These are phyloP conservation scores for Clytia hemisphaerica DNA, from an alignment of 30 jellyfish, hydroid and myxozoan species.

Conservation along the genomic window DNA sequence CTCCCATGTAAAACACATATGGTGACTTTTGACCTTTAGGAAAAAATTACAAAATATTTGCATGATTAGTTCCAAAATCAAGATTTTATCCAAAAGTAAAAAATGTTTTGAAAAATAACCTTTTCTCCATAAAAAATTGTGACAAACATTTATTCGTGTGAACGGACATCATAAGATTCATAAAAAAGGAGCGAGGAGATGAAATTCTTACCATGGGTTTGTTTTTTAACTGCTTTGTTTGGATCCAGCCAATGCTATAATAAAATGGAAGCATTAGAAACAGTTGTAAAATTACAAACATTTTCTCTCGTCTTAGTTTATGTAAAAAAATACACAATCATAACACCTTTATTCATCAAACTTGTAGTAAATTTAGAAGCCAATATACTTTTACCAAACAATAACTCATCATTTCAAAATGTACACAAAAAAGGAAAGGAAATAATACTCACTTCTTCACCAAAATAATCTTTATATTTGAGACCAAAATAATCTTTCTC, in stretches of 20 bases:
- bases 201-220: constrained; percentile 65
- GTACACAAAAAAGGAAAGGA: too few relatives aligned
- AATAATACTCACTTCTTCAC: constrained; percentile 57
- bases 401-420: constrained; percentile 1
- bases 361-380: too few relatives aligned
- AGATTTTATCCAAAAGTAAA: too few relatives aligned
- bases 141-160: background rate
- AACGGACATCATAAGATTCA: too few relatives aligned
- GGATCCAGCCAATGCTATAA: constrained; percentile 96
- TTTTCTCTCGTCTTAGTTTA: background rate
- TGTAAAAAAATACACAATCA: too few relatives aligned
- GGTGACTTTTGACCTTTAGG: too few relatives aligned
- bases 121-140: constrained; percentile 25
- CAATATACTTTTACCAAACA: too few relatives aligned
- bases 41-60: too few relatives aligned
- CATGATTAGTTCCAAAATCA: too few relatives aligned
- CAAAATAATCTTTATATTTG: constrained; percentile 71
- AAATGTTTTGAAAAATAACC: too few relatives aligned
- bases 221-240: constrained; percentile 71
- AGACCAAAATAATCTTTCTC: constrained; percentile 91
- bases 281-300: background rate
- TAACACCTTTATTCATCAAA: too few relatives aligned
- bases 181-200: too few relatives aligned
- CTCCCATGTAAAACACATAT: constrained; percentile 62
- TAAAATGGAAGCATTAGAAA: background rate